These are phyloP conservation scores for Intellagama lesueurii DNA, from an alignment of 2,797 vertebrate species.

Conservation along the genomic window DNA sequence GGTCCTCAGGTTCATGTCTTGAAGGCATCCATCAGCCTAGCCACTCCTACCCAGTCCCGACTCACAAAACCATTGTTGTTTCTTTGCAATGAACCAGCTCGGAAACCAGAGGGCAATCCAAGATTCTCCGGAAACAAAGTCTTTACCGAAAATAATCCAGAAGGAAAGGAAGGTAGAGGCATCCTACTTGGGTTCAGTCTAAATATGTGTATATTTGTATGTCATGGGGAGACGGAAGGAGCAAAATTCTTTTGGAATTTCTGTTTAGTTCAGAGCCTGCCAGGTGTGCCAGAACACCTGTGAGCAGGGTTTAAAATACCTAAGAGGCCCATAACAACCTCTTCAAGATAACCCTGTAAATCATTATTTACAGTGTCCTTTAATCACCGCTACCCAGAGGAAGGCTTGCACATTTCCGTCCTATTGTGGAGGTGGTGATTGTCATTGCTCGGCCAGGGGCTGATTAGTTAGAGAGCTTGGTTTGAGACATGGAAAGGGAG, in stretches of 20 bases:
- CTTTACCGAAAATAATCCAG: not conserved
- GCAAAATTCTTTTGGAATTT: not conserved
- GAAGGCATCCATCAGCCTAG: not conserved
- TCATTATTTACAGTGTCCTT: constrained; percentile 12
- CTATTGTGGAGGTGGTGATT: not conserved
- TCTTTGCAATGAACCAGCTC: no score
- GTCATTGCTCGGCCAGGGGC: no score
- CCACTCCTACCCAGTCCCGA: accelerated
- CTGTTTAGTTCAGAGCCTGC: constrained; percentile 45
- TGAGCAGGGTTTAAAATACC: not conserved
- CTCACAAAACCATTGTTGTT: not conserved
- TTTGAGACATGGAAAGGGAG: not conserved
- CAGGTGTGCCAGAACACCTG: constrained; percentile 43
- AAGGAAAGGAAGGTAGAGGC: not conserved
- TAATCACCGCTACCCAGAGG: not conserved
- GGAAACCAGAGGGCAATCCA: not conserved
- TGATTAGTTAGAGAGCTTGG: not conserved
- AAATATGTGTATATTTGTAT: not conserved
- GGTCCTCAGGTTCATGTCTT: not conserved
- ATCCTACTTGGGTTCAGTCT: not conserved
- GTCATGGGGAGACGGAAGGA: not conserved
- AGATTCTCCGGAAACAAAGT: not conserved
- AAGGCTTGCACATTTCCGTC: not conserved
- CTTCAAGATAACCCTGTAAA: not conserved
- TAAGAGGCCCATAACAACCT: not conserved